phyloP scores from a whole-genome alignment of 1,140 invertebrate species.

The Spodoptera frugiperda region DNA sequence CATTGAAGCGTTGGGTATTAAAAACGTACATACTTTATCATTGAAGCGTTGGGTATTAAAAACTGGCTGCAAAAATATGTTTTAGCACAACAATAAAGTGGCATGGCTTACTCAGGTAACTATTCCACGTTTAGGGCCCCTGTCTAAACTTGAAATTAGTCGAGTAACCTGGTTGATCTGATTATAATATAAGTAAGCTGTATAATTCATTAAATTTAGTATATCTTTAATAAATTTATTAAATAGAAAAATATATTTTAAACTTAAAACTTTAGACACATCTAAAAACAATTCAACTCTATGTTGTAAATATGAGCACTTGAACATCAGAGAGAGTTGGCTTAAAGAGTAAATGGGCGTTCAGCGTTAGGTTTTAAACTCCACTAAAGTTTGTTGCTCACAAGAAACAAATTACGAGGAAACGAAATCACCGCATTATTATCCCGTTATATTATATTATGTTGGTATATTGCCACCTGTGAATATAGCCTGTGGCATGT shows the following conservation, averaged over 20 bases:
- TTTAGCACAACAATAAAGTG: too few relatives aligned
- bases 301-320: conserved; percentile 64
- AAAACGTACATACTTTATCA: too few relatives aligned
- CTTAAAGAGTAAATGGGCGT: conserved; percentile 69
- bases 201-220: too few relatives aligned
- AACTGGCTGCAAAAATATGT: too few relatives aligned
- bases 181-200: too few relatives aligned
- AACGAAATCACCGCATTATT: conserved; percentile 69
- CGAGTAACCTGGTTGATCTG: too few relatives aligned
- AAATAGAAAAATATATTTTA: background rate
- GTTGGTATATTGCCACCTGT: conserved; percentile 34
- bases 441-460: conserved; percentile 52
- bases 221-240: too few relatives aligned
- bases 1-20: too few relatives aligned
- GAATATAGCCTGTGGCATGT: conserved; percentile 7
- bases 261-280: background rate
- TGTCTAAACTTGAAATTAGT: background rate
- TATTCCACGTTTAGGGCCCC: too few relatives aligned
- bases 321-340: conserved; percentile 60
- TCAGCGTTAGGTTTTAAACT: conserved; percentile 74
- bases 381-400: conserved; percentile 69
- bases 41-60: too few relatives aligned
- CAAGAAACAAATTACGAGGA: conserved; percentile 78
- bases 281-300: conserved; percentile 52
- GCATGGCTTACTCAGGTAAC: too few relatives aligned